phyloP scores from a whole-genome alignment of 2,888 invertebrate genomes.

The Eucera pruinosa region DNA sequence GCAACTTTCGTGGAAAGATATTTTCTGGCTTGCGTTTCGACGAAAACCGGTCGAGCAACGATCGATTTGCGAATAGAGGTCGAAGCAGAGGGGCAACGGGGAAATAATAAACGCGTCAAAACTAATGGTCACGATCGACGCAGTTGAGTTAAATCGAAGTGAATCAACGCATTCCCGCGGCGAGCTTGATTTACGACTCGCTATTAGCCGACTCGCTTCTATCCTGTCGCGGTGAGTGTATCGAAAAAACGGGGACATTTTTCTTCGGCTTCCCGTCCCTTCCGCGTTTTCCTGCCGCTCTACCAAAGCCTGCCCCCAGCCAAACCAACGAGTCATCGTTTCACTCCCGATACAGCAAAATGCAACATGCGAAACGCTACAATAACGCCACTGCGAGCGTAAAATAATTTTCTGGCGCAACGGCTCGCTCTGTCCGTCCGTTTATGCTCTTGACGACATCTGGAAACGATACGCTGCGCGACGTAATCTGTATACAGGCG shows the following conservation, averaged over 20 bases:
- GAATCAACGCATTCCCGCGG: constrained; percentile 57
- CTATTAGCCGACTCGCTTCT: constrained; percentile 44
- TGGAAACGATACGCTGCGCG: too few species aligned
- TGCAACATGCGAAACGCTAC: too few species aligned
- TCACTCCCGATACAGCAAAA: constrained; percentile 40
- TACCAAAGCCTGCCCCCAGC: constrained; percentile 1
- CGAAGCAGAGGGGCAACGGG: background rate
- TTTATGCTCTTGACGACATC: too few species aligned
- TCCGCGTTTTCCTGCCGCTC: constrained; percentile 48
- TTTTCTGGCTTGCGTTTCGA: too few species aligned
- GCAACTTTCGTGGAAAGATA: too few species aligned
- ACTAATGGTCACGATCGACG: constrained; percentile 40
- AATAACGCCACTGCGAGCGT: background rate
- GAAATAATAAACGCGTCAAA: constrained; percentile 47
- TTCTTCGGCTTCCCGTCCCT: constrained; percentile 50
- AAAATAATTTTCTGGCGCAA: too few species aligned
- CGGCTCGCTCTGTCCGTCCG: too few species aligned
- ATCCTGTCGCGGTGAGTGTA: constrained; percentile 41
- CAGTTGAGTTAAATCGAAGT: constrained; percentile 54
- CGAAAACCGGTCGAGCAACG: too few species aligned
- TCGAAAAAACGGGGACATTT: constrained; percentile 61
- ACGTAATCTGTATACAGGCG: too few species aligned
- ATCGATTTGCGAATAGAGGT: too few species aligned
- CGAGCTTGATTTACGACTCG: constrained; percentile 65
- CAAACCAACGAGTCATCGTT: constrained; percentile 64